A percentile compares a stretch with the other conserved stretches of the same genome.
Evolutionary conservation across 2,888 invertebrate species (phyloP).

Genomic region (Allolobophora icterica): DNA sequence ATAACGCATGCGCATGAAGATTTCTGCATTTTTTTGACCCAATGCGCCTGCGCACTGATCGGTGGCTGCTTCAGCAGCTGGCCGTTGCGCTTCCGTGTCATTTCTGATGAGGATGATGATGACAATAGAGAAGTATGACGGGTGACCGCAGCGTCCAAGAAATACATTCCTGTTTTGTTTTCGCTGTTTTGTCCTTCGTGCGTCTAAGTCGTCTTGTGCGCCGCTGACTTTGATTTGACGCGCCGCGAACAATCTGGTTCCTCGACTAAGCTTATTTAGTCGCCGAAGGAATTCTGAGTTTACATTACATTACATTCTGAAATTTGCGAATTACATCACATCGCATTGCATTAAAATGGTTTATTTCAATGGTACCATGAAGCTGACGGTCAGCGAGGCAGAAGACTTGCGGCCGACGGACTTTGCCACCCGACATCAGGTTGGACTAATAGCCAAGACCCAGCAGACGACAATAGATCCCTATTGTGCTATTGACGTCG

Average conservation of each 20-base stretch:
- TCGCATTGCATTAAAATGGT: slow-evolving; percentile 53
- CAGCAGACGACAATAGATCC: slow-evolving; percentile 84
- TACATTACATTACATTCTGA: not conserved
- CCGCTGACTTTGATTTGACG: not conserved
- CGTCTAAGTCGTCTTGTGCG: not conserved
- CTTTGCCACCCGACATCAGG: slow-evolving; percentile 71
- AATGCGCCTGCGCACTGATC: not conserved
- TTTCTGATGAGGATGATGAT: slow-evolving; percentile 29
- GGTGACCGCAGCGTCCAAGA: slow-evolving; percentile 13
- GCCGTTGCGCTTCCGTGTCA: slow-evolving; percentile 21
- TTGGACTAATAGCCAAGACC: slow-evolving; percentile 25
- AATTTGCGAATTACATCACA: not conserved
- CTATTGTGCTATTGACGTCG: slow-evolving; percentile 93
- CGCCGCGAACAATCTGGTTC: not conserved
- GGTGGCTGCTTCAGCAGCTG: slow-evolving; percentile 18
- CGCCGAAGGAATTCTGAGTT: slow-evolving; percentile 4
- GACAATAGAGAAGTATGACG: slow-evolving; percentile 23
- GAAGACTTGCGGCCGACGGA: slow-evolving; percentile 94
- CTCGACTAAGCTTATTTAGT: not conserved
- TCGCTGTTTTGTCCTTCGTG: not conserved
- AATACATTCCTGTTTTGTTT: slow-evolving; percentile 19
- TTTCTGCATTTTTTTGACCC: slow-evolving; percentile 4
- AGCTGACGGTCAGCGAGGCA: slow-evolving; percentile 96
- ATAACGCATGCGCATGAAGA: slow-evolving; percentile 1
- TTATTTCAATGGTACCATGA: slow-evolving; percentile 91